phyloP scores from a whole-genome alignment of 2,113 vertebrate genomes.

The Bostrychus sinensis region DNA sequence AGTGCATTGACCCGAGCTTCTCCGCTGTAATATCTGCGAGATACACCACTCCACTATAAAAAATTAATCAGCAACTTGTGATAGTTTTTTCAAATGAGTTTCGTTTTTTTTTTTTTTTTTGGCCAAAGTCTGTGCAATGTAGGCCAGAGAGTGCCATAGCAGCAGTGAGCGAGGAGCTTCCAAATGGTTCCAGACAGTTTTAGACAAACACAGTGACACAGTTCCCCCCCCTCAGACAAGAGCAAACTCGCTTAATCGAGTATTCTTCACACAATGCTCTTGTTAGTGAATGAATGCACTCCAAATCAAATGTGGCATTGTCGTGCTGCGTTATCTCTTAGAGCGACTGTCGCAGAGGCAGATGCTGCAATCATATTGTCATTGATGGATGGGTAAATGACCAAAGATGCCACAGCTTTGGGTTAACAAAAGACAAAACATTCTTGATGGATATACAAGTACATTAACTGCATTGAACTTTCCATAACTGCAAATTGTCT shows the following conservation, averaged over 20 bases:
- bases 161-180: background rate
- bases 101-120: too few species aligned
- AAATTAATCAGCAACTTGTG: background rate
- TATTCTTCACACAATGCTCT: background rate
- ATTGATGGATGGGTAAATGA: background rate
- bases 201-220: background rate
- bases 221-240: too few species aligned
- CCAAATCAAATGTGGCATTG: background rate
- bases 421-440: too few species aligned
- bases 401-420: too few species aligned
- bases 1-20: slow-evolving; percentile 10
- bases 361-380: background rate
- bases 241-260: background rate
- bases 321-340: background rate
- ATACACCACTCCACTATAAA: background rate
- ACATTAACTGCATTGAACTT: too few species aligned
- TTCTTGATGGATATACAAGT: too few species aligned
- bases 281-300: background rate
- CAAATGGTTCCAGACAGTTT: background rate
- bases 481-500: too few species aligned
- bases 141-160: too few species aligned
- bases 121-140: too few species aligned
- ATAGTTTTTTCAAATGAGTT: background rate
- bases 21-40: background rate
- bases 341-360: background rate